Evolutionary conservation across 2,113 vertebrate species (phyloP).

Genomic region (Prinia subflava): DNA sequence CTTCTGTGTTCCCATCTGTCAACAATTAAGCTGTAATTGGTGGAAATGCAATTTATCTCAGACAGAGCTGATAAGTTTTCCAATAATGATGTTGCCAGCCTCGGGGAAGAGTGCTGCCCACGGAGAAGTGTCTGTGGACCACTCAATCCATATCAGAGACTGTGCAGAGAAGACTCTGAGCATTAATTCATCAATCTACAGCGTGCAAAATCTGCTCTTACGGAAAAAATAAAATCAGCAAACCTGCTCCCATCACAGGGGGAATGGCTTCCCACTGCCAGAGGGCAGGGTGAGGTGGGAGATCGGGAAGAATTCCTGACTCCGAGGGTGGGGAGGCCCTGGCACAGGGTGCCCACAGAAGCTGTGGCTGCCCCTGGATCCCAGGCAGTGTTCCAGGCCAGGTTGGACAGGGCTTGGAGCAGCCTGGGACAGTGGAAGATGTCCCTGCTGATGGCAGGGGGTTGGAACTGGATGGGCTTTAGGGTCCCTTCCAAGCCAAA

Average conservation of each 20-base stretch:
- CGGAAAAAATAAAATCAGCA: fast-evolving
- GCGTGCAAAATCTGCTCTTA: not conserved
- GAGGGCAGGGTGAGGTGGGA: not conserved
- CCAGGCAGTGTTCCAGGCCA: fast-evolving
- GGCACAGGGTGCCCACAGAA: fast-evolving
- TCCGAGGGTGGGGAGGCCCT: fast-evolving
- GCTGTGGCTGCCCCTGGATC: not conserved
- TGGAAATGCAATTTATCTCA: constrained; percentile 55
- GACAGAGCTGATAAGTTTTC: constrained; percentile 31
- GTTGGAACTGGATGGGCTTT: not conserved
- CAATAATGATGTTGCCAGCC: not conserved
- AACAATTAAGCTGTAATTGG: constrained; percentile 63
- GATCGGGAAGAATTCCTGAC: not conserved
- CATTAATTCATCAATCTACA: not conserved
- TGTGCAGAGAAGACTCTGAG: not conserved
- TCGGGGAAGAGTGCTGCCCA: not conserved
- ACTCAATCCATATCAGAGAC: not conserved
- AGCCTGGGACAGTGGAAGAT: fast-evolving
- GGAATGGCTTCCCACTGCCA: not conserved
- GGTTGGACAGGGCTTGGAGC: fast-evolving
- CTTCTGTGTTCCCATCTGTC: constrained; percentile 66
- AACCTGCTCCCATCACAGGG: not conserved
- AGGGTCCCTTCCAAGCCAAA: not conserved
- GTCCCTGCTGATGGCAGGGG: not conserved
- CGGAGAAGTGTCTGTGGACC: not conserved